A percentile compares a stretch with the other conserved stretches of the same genome.
These are phyloP conservation scores for Garra rufa DNA, from an alignment of 2,113 vertebrate species.

Conservation along the genomic window DNA sequence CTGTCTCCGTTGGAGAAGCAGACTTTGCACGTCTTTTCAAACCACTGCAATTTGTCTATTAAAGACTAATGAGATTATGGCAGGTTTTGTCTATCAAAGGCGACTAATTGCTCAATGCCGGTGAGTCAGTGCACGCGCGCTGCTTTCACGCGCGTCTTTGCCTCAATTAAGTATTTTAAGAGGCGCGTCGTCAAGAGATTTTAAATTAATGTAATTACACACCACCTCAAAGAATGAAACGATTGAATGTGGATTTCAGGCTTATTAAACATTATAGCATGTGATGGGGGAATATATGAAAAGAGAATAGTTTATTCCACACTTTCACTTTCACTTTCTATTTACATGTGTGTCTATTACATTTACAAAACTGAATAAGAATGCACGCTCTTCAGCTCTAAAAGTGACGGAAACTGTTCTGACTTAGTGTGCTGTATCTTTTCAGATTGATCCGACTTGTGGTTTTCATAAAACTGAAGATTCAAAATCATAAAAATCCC, in stretches of 20 bases:
- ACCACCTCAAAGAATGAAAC: not conserved
- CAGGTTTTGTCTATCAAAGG: constrained; percentile 11
- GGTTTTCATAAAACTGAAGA: too few species aligned
- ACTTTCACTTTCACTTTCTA: too few species aligned
- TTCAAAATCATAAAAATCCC: too few species aligned
- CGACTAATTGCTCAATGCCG: not conserved
- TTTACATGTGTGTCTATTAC: too few species aligned
- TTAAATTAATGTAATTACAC: constrained; percentile 35
- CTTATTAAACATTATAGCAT: not conserved
- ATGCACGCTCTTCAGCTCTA: too few species aligned
- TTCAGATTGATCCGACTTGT: too few species aligned
- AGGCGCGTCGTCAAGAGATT: not conserved
- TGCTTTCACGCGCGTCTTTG: not conserved
- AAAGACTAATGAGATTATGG: constrained; percentile 20
- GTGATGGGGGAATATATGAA: not conserved
- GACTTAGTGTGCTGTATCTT: too few species aligned
- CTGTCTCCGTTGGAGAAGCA: not conserved
- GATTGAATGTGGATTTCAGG: not conserved
- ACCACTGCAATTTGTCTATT: constrained; percentile 12
- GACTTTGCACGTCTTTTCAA: not conserved
- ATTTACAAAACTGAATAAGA: too few species aligned
- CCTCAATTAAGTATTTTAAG: not conserved
- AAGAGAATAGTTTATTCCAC: not conserved
- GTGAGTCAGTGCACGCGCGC: not conserved
- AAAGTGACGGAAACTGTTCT: too few species aligned